Base-by-base conservation (phyloP, 2,113 vertebrate genomes). In the Saguinus imperator region DNA sequence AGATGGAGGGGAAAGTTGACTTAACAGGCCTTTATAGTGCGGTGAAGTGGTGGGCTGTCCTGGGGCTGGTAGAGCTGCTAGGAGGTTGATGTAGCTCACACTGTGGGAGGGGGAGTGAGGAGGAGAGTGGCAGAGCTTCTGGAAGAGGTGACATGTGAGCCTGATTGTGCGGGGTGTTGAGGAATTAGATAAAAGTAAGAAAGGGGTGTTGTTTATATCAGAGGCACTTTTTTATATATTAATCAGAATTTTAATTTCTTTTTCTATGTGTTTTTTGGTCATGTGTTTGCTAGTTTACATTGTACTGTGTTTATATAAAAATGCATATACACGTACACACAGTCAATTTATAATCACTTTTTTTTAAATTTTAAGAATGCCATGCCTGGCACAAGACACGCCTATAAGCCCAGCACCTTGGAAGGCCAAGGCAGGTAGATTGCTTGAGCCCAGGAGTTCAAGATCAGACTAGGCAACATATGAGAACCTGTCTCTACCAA, bases 11-110 rank as follows among this genome's bases (percentile, higher is more conserved):
- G 32, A 55, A 4, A 57, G 29, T 1, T 0, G 20, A 32, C 32
- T 32, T n/a, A 55, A 2, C 2, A 48, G 32, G 10, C 13, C n/a
- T 0, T 52, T 2, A 11, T 0, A 17, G n/a, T 4, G n/a, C 10
- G 45, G 37, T 12, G 1, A 8, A 35, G 6, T 2, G 3, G 17
- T 14, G 21, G 21, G 29, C 55, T 17, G 8, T 7, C n/a, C 3
- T 9, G 3, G 11, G 29, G 8, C 8, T 14, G 11, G 17, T n/a
- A 52, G 58, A 57, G 16, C n/a, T 29, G 21, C 32, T 3, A 48
- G 40, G 17, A 40, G 43, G 27, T 23, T 9, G 11, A 17, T 68
- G 5, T 20, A 20, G 32, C 8, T 32, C 40, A 50, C 64, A 37
- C 2, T 6, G 16, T 23, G 6, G 11, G 64, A 37, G 6, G 5